Conservation (phyloP, 2,797 vertebrate species). For the Melanotaenia trifasciata region DNA sequence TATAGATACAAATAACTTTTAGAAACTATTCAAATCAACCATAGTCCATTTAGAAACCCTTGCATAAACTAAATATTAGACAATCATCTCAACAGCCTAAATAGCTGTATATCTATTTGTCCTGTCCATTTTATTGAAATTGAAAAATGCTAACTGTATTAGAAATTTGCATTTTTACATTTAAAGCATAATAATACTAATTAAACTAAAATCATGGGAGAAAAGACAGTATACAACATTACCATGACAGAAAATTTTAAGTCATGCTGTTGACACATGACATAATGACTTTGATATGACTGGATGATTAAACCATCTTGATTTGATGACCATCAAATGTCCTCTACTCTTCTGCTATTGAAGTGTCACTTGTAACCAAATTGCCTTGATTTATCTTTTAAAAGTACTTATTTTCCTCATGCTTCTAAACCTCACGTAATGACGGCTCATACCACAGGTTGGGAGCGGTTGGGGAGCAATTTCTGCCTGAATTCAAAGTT, state of each 20-base stretch:
- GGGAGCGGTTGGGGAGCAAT: background rate
- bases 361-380: constrained; percentile 44
- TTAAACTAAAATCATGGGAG: constrained; percentile 56
- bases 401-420: constrained; percentile 9
- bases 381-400: constrained; percentile 47
- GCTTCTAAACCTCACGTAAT: constrained; percentile 13
- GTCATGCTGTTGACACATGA: constrained; percentile 62
- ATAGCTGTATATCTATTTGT: constrained; percentile 27
- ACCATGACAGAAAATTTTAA: constrained; percentile 37
- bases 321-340: constrained; percentile 64
- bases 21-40: constrained; percentile 1
- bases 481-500: background rate
- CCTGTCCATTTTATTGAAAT: constrained; percentile 30
- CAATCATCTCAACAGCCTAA: constrained; percentile 23
- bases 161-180: constrained; percentile 35
- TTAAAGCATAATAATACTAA: constrained; percentile 39
- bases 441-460: background rate
- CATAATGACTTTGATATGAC: constrained; percentile 40
- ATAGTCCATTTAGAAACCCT: background rate
- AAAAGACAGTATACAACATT: constrained; percentile 59
- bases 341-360: constrained; percentile 34
- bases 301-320: constrained; percentile 49
- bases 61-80: constrained; percentile 28
- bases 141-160: constrained; percentile 35
- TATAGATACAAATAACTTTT: background rate